Evolutionary conservation across 1,140 invertebrate genomes (phyloP), one percentile per base, ranked within the genome.

Genomic region (Papilio polytes): DNA sequence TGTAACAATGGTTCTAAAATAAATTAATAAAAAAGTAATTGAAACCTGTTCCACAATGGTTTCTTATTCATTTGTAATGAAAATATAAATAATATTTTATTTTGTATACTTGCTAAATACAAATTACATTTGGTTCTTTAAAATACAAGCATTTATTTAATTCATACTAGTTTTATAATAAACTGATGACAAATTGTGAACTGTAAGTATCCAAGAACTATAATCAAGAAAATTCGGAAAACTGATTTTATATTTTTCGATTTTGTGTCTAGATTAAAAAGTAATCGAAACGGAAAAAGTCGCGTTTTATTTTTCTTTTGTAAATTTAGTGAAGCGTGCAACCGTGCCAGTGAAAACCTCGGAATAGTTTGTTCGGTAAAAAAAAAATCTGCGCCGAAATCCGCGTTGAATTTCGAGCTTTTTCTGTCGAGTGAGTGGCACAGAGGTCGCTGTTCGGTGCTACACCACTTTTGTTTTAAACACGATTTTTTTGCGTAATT

Each of bases 401-500:
- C 85, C 86, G 88, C 83, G 85, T 86, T 82, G 84, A 84, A 88
- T 90, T 92, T 88, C 87, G 87, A 91, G 86, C 46, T 86, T 86
- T 87, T 85, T 82, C 82, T 84, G 88, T 92, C 85, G 81, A 92
- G 89, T 88, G 91, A 85, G 86, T 89, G 92, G 89, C 91, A n/a
- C n/a, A 92, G 91, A 85, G 87, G 86, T 86, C 87, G 86, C 85
- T 89, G 90, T 90, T 86, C 85, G 87, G 84, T 78, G 87, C 85
- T 87, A 85, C 91, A 86, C 86, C 91, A 92, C 91, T 94, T 94
- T 94, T 94, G 91, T 94, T 93, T 92, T 92, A 88, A 84, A 87
- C 85, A 89, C 80, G 89, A 91, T 91, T 94, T 94, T 94, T 94
- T 94, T 94, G 91, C 89, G 92, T 94, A 94, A 94, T 94, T 94